Conservation (phyloP, 2,797 vertebrate genomes). For the Eulemur rubriventer region DNA sequence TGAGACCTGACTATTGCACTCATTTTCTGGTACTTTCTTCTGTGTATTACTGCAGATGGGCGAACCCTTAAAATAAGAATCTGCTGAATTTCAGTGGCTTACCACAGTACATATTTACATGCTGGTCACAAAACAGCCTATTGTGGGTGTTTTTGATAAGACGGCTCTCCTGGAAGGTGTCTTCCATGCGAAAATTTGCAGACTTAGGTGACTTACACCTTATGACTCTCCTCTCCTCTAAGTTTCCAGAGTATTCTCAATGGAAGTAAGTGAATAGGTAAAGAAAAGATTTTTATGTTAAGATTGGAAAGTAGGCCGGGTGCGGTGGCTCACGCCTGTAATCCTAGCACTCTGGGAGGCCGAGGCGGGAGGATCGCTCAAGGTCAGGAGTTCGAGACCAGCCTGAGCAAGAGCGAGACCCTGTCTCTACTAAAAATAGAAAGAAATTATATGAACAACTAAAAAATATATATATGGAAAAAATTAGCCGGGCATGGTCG, state of each 20-base stretch:
- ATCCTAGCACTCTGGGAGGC: no score
- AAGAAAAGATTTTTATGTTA: not conserved
- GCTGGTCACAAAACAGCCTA: not conserved
- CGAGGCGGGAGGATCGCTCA: no score
- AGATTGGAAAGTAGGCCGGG: not conserved
- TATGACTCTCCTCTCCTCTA: not conserved
- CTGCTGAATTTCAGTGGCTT: not conserved
- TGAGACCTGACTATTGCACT: not conserved
- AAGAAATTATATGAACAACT: no score
- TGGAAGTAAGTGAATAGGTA: not conserved
- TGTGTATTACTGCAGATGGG: not conserved
- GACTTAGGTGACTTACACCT: not conserved
- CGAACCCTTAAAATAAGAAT: not conserved
- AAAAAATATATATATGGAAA: no score
- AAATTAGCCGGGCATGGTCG: no score
- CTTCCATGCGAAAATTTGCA: not conserved
- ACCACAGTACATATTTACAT: not conserved
- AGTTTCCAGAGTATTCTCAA: not conserved
- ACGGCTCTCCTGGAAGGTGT: not conserved
- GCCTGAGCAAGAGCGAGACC: no score
- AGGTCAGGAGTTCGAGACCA: no score
- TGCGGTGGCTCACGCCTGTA: no score
- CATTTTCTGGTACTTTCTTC: not conserved
- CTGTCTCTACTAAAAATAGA: no score
- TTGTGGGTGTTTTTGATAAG: accelerated